Evolutionary conservation across 2,888 invertebrate genomes (phyloP), one percentile per base, ranked within the genome.

Genomic region (Ochropleura plecta): DNA sequence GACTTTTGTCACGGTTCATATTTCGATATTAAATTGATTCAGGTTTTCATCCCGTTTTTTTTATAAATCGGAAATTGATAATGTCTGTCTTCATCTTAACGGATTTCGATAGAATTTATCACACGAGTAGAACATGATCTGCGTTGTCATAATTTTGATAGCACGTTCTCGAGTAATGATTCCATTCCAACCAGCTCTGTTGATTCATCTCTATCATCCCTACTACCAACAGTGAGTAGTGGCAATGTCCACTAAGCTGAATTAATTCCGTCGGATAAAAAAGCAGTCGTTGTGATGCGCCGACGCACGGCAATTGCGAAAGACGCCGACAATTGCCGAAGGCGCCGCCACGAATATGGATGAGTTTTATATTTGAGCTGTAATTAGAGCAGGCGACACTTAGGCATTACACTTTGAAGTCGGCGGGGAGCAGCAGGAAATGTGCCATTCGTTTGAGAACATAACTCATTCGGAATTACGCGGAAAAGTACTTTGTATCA

Each of bases 321-420:
- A 90, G 90, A 85, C 70, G 90, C 90, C 91, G 91, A 82, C 91
- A 91, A 90, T 91, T 91, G 88, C 75, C 84, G 86, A 87, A 81
- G 90, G 87, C 89, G 89, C 88, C 90, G 85, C 84, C 65, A 78
- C 70, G 82, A 81, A 81, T 85, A 81, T 76, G 83, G 79, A 80
- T 84, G 78, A 81, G 80, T 82, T 81, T 82, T 83, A 83, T 84
- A 84, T 83, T 83, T 78, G 84, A 78, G 68, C 67, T 44, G 70
- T 81, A 83, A 83, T 83, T 83, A 83, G 72, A 72, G 73, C 78
- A 63, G 57, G 70, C 83, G 83, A 73, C 81, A 69, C 71, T 46
- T 64, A 14, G 46, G 51, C 20, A 30, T 63, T 30, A 42, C 16
- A 46, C 79, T 73, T 79, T 78, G 78, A 67, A 67, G 79, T 79